phyloP scores from a whole-genome alignment of 2,797 vertebrate species.

The Sorex maritimensis region DNA sequence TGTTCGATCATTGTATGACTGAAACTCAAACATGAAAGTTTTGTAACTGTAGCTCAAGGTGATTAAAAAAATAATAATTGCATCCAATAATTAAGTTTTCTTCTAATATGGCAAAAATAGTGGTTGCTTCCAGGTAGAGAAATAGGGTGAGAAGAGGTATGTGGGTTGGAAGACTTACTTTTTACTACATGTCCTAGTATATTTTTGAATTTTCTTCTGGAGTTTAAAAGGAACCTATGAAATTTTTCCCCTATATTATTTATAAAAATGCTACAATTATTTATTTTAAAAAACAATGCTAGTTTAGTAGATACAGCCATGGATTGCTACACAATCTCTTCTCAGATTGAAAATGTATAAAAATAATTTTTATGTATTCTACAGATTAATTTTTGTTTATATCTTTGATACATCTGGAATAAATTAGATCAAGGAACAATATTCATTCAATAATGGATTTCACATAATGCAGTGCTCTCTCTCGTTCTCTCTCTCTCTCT shows the following conservation, averaged over 20 bases:
- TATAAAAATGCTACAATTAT: constrained; percentile 52
- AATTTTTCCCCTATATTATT: not conserved
- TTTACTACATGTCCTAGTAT: not conserved
- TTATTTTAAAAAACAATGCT: constrained; percentile 45
- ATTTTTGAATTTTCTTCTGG: constrained; percentile 6
- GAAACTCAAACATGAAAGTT: too few relatives aligned
- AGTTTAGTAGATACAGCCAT: not conserved
- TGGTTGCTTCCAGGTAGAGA: not conserved
- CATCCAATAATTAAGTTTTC: not conserved
- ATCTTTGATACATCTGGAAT: too few relatives aligned
- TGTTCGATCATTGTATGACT: too few relatives aligned
- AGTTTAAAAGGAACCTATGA: too few relatives aligned
- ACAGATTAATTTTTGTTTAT: too few relatives aligned
- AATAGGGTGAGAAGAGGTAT: too few relatives aligned
- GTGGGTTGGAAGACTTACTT: not conserved
- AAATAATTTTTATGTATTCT: too few relatives aligned
- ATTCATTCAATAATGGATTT: not conserved
- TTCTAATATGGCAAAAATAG: not conserved
- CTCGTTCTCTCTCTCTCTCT: too few relatives aligned
- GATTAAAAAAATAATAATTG: too few relatives aligned
- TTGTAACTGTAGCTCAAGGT: too few relatives aligned
- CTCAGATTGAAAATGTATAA: too few relatives aligned
- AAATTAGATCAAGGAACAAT: not conserved
- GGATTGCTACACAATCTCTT: not conserved
- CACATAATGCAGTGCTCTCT: not conserved